Evolutionary conservation across 2,888 invertebrate species (phyloP).

Genomic region (Chironomus tentans): DNA sequence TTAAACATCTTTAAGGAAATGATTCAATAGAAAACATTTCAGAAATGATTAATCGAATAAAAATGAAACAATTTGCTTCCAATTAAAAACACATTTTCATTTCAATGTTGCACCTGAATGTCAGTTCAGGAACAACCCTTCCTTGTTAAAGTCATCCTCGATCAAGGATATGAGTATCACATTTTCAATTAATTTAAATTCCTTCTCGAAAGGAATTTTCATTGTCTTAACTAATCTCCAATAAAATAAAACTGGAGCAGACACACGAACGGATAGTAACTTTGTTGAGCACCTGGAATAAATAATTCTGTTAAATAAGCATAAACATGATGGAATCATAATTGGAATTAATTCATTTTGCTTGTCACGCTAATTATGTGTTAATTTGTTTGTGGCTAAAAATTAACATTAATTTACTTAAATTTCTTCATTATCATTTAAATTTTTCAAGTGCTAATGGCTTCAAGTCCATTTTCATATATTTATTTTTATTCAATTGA

Average conservation of each 20-base stretch:
- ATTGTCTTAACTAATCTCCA: background rate
- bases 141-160: background rate
- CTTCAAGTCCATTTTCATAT: background rate
- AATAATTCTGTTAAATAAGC: background rate
- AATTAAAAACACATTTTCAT: conserved; percentile 18
- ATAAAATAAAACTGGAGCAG: too few species aligned
- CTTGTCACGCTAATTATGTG: conserved; percentile 19
- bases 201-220: background rate
- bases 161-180: background rate
- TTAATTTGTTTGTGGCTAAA: conserved; percentile 16
- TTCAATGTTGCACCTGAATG: background rate
- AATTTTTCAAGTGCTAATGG: background rate
- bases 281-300: background rate
- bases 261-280: too few species aligned
- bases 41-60: background rate
- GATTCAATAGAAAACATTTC: background rate
- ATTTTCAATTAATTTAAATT: background rate
- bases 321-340: background rate
- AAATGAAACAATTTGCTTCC: conserved; percentile 20
- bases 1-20: conserved; percentile 15
- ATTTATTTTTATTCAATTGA: background rate
- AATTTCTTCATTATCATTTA: background rate
- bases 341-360: conserved; percentile 18
- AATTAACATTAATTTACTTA: conserved; percentile 22
- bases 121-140: background rate